Evolutionary conservation across 1,140 invertebrate species (phyloP).

Genomic region (Penaeus japonicus): DNA sequence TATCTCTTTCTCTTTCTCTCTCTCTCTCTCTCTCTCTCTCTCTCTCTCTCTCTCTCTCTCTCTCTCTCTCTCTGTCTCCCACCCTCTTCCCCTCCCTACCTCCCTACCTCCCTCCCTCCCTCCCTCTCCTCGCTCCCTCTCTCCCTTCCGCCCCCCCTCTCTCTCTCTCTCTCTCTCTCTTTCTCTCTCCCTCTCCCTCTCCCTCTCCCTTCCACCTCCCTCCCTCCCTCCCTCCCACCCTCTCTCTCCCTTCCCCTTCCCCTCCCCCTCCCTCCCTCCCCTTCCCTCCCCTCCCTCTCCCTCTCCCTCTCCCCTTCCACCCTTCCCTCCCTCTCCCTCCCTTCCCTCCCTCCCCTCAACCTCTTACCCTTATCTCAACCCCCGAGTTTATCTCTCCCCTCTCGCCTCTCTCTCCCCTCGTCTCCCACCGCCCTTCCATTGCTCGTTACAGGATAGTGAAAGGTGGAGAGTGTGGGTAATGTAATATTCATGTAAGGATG

Average conservation of each 20-base stretch:
- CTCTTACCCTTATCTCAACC: too few relatives aligned
- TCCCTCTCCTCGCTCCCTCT: not conserved
- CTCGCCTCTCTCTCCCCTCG: too few relatives aligned
- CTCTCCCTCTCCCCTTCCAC: not conserved
- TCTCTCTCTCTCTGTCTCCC: not conserved
- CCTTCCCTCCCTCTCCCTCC: too few relatives aligned
- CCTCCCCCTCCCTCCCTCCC: not conserved
- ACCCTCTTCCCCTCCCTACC: not conserved
- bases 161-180: too few relatives aligned
- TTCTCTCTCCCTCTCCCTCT: not conserved
- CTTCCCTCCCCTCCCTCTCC: not conserved
- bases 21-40: constrained; percentile 1
- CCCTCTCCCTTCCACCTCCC: not conserved
- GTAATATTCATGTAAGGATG: too few relatives aligned
- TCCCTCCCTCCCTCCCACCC: not conserved
- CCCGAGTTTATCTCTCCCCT: not conserved
- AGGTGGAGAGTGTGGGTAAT: too few relatives aligned
- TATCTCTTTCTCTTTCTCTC: not conserved
- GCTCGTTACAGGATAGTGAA: too few relatives aligned
- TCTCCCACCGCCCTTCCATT: too few relatives aligned
- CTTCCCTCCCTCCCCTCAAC: too few relatives aligned
- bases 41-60: not conserved
- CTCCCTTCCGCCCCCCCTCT: not conserved
- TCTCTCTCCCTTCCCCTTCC: not conserved
- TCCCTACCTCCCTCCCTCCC: not conserved